These are phyloP conservation scores for Calycopis cecrops DNA, from an alignment of 1,140 invertebrate genomes.

Conservation along the genomic window DNA sequence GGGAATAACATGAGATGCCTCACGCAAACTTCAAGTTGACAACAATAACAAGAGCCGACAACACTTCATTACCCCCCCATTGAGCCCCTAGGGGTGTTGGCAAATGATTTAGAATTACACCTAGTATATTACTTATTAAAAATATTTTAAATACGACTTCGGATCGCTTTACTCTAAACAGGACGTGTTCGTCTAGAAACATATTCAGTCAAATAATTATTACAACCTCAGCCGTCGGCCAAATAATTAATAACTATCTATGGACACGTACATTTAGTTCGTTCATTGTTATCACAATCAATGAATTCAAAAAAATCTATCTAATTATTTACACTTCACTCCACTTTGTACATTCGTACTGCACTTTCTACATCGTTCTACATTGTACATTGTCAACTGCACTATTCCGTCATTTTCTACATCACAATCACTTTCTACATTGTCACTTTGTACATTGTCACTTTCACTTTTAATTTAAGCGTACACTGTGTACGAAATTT, in stretches of 20 bases:
- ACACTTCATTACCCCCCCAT: no score
- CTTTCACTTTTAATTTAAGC: slow-evolving; percentile 6
- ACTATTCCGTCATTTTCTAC: neutral
- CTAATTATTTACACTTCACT: slow-evolving; percentile 41
- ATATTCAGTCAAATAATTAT: slow-evolving; percentile 53
- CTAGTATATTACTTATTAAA: slow-evolving; percentile 14
- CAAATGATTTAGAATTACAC: slow-evolving; percentile 34
- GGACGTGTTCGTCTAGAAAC: slow-evolving; percentile 50
- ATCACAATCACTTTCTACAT: slow-evolving; percentile 12
- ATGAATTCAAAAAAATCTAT: slow-evolving; percentile 62
- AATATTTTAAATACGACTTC: slow-evolving; percentile 7
- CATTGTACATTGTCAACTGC: slow-evolving; percentile 17
- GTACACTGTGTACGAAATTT: no score
- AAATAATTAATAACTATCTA: slow-evolving; percentile 32
- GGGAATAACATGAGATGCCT: slow-evolving; percentile 46
- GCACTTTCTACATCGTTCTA: neutral
- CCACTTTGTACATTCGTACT: slow-evolving; percentile 19
- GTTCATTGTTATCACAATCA: slow-evolving; percentile 62
- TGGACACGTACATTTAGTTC: slow-evolving; percentile 38
- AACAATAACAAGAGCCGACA: no score
- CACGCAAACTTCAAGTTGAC: slow-evolving; percentile 2
- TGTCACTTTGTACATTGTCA: slow-evolving; percentile 20
- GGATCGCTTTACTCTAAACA: neutral
- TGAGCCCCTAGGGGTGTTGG: slow-evolving; percentile 13
- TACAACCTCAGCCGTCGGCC: slow-evolving; percentile 15